These are phyloP conservation scores for Diorhabda carinulata DNA, from an alignment of 1,140 invertebrate species.

Conservation along the genomic window DNA sequence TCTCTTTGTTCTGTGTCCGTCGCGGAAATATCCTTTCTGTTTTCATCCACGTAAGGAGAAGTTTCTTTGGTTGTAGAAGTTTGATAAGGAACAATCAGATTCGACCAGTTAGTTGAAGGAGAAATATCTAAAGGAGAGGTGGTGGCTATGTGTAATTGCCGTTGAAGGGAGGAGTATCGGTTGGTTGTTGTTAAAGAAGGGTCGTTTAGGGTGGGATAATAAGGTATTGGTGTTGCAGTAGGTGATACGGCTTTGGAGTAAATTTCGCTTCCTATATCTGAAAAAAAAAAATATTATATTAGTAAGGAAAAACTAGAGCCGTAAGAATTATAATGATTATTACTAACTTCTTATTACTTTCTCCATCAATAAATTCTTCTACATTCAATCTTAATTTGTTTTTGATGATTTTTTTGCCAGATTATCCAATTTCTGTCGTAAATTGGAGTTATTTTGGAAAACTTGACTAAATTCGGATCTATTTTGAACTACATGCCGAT, in stretches of 20 bases:
- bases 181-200: slow-evolving; percentile 46
- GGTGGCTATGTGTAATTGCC: slow-evolving; percentile 51
- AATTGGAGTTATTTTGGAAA: too few relatives aligned
- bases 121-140: slow-evolving; percentile 39
- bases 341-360: too few relatives aligned
- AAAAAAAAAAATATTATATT: slow-evolving; percentile 12
- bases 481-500: too few relatives aligned
- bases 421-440: too few relatives aligned
- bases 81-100: slow-evolving; percentile 53
- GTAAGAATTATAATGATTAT: too few relatives aligned
- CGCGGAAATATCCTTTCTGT: slow-evolving; percentile 29
- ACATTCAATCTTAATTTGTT: too few relatives aligned
- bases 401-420: too few relatives aligned
- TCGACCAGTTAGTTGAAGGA: slow-evolving; percentile 52
- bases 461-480: too few relatives aligned
- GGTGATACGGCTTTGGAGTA: slow-evolving; percentile 31
- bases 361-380: too few relatives aligned
- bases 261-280: slow-evolving; percentile 37
- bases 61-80: slow-evolving; percentile 17
- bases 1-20: slow-evolving; percentile 25
- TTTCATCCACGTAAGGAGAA: slow-evolving; percentile 20
- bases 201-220: slow-evolving; percentile 40
- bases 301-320: too few relatives aligned
- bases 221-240: slow-evolving; percentile 31
- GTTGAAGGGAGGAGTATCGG: slow-evolving; percentile 57